These are phyloP conservation scores for Solea senegalensis DNA, from an alignment of 2,113 vertebrate species.

Conservation along the genomic window DNA sequence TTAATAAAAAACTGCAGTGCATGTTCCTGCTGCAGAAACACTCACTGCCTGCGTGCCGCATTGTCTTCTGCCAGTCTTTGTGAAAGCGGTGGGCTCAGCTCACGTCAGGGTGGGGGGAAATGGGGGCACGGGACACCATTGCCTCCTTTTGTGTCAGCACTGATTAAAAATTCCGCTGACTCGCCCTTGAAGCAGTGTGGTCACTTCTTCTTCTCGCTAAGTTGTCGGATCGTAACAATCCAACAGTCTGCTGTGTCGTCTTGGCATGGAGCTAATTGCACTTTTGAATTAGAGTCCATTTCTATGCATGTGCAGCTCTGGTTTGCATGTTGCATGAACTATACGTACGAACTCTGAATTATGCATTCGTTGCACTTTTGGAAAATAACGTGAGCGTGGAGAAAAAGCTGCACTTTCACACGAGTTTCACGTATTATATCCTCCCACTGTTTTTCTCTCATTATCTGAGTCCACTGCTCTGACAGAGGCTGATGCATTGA, in stretches of 20 bases:
- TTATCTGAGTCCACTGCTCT: conserved; percentile 15
- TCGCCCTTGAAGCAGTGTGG: conserved; percentile 20
- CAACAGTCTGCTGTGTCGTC: conserved; percentile 4
- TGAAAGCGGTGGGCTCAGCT: conserved; percentile 3
- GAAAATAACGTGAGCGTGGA: background rate
- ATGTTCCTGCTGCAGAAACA: conserved; percentile 44
- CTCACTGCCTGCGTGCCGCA: conserved; percentile 29
- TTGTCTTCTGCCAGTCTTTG: conserved; percentile 44
- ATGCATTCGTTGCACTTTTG: background rate
- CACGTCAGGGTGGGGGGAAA: too few species aligned
- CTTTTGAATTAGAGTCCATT: background rate
- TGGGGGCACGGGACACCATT: conserved; percentile 5
- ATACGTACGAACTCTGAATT: background rate
- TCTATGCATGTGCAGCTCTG: background rate
- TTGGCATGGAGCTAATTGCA: background rate
- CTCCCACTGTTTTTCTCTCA: background rate
- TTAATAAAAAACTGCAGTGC: conserved; percentile 51
- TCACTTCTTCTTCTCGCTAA: conserved; percentile 16
- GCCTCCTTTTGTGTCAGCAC: conserved; percentile 10
- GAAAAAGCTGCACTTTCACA: background rate
- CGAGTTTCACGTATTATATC: background rate
- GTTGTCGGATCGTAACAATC: conserved; percentile 32
- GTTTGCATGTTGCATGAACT: background rate
- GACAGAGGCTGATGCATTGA: conserved; percentile 38
- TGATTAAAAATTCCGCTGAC: conserved; percentile 39